These are phyloP conservation scores for Muscidifurax raptorellus DNA, from an alignment of 1,140 invertebrate species.

Conservation along the genomic window DNA sequence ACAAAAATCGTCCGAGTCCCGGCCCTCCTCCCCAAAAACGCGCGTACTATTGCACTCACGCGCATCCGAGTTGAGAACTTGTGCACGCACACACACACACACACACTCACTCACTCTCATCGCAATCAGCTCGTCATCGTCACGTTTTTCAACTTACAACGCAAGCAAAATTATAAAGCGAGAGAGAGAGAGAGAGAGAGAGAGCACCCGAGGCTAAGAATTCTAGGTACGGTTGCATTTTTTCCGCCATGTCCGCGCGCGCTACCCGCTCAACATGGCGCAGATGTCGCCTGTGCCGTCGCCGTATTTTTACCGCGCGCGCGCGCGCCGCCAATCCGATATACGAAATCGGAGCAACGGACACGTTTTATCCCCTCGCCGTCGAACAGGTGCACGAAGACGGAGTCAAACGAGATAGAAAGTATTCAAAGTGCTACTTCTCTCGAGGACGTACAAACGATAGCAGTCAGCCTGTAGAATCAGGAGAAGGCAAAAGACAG, in stretches of 20 bases:
- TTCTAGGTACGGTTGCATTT: conserved; percentile 36
- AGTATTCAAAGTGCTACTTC: neutral
- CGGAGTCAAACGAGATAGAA: neutral
- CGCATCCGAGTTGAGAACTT: too few species aligned
- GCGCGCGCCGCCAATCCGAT: neutral
- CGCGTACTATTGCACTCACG: neutral
- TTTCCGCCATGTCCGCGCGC: neutral
- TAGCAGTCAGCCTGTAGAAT: too few species aligned
- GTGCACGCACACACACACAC: too few species aligned
- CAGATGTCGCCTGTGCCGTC: conserved; percentile 36
- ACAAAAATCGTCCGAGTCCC: neutral
- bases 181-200: neutral
- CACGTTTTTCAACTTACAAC: neutral
- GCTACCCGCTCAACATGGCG: conserved; percentile 40
- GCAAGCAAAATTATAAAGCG: neutral
- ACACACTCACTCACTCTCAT: neutral
- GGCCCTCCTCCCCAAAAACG: neutral
- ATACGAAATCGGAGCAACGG: too few species aligned
- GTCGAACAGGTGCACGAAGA: neutral
- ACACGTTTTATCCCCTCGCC: neutral
- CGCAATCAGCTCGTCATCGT: neutral
- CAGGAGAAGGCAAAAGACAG: neutral
- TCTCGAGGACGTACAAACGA: neutral
- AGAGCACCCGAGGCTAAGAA: neutral
- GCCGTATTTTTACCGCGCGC: neutral